Percentiles rank a stretch among this genome's conserved stretches.
Evolutionary conservation across 2,113 vertebrate genomes (phyloP).

Genomic region (Ameiurus melas): DNA sequence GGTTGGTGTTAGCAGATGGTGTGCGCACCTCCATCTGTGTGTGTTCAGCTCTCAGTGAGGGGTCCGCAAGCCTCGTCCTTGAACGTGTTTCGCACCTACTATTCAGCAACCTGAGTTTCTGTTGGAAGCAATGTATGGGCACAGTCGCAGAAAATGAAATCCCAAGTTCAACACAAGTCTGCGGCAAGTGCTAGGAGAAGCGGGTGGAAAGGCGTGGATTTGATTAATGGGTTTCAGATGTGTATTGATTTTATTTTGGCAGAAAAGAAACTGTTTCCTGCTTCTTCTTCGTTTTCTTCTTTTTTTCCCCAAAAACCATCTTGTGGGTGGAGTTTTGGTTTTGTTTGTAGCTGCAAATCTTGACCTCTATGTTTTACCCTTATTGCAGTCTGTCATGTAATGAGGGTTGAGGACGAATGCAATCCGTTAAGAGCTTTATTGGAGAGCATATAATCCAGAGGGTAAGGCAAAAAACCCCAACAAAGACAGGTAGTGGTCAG

Average conservation of each 20-base stretch:
- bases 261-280: conserved; percentile 11
- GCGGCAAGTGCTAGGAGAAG: conserved; percentile 1
- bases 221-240: conserved; percentile 49
- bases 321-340: conserved; percentile 13
- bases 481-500: too few relatives aligned
- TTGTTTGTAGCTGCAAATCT: conserved; percentile 7
- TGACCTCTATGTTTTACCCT: conserved; percentile 22
- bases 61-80: conserved; percentile 50
- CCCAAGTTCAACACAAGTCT: conserved; percentile 22
- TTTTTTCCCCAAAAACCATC: neutral
- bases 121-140: neutral
- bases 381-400: neutral
- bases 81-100: conserved; percentile 37
- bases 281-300: neutral
- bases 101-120: conserved; percentile 42
- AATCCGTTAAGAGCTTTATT: too few relatives aligned
- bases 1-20: conserved; percentile 47
- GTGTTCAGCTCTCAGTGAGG: conserved; percentile 39
- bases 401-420: too few relatives aligned
- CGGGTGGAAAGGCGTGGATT: neutral
- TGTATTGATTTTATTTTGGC: conserved; percentile 40
- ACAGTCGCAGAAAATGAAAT: conserved; percentile 32
- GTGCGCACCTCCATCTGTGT: conserved; percentile 22
- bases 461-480: too few relatives aligned
- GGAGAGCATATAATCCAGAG: too few relatives aligned